phyloP scores from a whole-genome alignment of 2,888 invertebrate species.

The Linnaemya vulpina region DNA sequence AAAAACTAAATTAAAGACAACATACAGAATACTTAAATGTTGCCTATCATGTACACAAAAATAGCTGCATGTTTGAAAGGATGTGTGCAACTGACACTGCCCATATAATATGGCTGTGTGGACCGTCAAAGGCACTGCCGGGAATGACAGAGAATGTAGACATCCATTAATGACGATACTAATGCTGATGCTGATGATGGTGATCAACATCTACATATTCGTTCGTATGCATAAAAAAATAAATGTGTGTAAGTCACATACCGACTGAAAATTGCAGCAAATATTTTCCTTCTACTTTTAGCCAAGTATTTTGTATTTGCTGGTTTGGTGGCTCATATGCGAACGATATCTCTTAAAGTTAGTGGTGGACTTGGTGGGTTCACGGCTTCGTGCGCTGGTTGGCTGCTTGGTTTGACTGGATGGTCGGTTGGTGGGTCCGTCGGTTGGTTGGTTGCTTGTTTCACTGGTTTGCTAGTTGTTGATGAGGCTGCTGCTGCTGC shows the following conservation, averaged over 20 bases:
- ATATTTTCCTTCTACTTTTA: constrained; percentile 46
- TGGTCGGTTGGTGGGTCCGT: background rate
- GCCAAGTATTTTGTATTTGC: constrained; percentile 1
- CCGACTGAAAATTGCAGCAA: constrained; percentile 20
- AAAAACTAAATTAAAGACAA: constrained; percentile 70
- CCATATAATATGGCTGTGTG: constrained; percentile 17
- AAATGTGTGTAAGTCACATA: constrained; percentile 16
- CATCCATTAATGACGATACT: constrained; percentile 59
- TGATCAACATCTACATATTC: constrained; percentile 46
- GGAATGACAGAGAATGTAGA: constrained; percentile 49
- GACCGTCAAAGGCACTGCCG: constrained; percentile 22
- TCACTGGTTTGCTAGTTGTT: constrained; percentile 11
- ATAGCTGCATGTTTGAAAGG: constrained; percentile 19
- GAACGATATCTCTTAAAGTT: constrained; percentile 36
- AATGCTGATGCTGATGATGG: constrained; percentile 54
- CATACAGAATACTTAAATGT: constrained; percentile 65
- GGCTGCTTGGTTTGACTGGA: background rate
- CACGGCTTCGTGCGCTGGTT: constrained; percentile 2
- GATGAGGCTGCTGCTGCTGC: constrained; percentile 10
- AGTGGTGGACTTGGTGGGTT: constrained; percentile 44
- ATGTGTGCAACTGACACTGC: constrained; percentile 25
- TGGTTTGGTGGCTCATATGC: constrained; percentile 24
- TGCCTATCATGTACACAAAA: constrained; percentile 62
- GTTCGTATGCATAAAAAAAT: background rate
- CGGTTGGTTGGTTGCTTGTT: constrained; percentile 6